Evolutionary conservation across 2,113 vertebrate genomes (phyloP).

Genomic region (Rhinoptilus africanus): DNA sequence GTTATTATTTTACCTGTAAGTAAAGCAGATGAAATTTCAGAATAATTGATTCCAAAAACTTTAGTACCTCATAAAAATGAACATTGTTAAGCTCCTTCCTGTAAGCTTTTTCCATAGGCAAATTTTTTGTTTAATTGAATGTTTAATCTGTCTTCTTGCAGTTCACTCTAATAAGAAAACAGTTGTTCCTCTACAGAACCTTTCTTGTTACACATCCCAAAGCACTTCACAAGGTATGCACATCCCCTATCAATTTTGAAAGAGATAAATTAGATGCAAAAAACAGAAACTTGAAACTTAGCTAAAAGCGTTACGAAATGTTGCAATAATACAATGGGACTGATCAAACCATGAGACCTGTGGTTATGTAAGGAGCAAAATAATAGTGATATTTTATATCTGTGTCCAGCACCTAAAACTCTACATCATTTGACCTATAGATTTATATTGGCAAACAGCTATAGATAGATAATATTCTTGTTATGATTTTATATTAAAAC

Average conservation of each 20-base stretch:
- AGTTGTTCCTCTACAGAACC: constrained; percentile 6
- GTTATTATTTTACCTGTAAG: constrained; percentile 27
- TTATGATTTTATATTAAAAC: background rate
- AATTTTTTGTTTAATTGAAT: constrained; percentile 62
- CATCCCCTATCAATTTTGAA: background rate
- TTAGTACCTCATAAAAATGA: constrained; percentile 51
- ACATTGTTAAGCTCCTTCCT: constrained; percentile 30
- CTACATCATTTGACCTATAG: background rate
- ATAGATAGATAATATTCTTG: background rate
- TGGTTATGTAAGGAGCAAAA: background rate
- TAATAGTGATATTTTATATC: background rate
- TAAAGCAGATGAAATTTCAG: constrained; percentile 15
- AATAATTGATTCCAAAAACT: constrained; percentile 44
- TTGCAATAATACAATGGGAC: background rate
- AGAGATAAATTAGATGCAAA: background rate
- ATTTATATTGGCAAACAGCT: background rate
- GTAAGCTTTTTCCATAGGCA: constrained; percentile 23
- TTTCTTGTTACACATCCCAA: constrained; percentile 12
- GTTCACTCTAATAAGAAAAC: constrained; percentile 34
- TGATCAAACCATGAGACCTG: background rate
- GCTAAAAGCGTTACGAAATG: background rate
- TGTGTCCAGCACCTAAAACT: background rate
- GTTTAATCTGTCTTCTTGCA: constrained; percentile 50
- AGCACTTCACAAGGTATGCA: background rate
- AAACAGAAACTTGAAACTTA: background rate